Evolutionary conservation across 2,888 invertebrate genomes (phyloP).

Genomic region (Agonopterix arenella): DNA sequence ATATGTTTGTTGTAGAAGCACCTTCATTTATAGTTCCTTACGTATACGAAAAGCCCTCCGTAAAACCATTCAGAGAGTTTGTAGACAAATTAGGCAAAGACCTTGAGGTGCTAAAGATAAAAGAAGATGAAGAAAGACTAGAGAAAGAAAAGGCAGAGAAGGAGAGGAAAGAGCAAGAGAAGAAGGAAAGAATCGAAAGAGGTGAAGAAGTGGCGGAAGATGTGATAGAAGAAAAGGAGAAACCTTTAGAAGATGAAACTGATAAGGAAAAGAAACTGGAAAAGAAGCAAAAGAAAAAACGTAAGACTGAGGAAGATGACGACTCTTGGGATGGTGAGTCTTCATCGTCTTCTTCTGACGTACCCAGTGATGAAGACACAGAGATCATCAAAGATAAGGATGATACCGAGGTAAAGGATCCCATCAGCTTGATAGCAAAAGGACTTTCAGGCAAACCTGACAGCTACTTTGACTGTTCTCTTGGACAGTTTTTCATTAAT

Average conservation of each 20-base stretch:
- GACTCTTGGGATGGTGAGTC: conserved; percentile 79
- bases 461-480: conserved; percentile 90
- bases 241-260: conserved; percentile 15
- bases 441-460: conserved; percentile 71
- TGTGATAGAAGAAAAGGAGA: conserved; percentile 29
- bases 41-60: conserved; percentile 93
- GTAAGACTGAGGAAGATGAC: conserved; percentile 72
- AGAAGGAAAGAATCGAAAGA: conserved; percentile 52
- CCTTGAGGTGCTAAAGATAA: conserved; percentile 69
- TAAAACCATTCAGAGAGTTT: conserved; percentile 86
- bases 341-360: conserved; percentile 66
- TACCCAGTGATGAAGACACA: conserved; percentile 60
- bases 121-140: conserved; percentile 51
- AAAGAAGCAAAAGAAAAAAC: conserved; percentile 48
- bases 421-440: conserved; percentile 55
- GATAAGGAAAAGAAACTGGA: conserved; percentile 42
- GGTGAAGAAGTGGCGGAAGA: conserved; percentile 40
- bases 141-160: conserved; percentile 50
- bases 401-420: conserved; percentile 70
- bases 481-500: conserved; percentile 95
- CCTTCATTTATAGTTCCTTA: conserved; percentile 96
- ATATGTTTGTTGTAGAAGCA: conserved; percentile 95
- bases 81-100: conserved; percentile 81
- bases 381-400: conserved; percentile 76
- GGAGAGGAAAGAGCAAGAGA: conserved; percentile 58